Percentiles rank a stretch among this genome's conserved stretches.
phyloP scores from a whole-genome alignment of 2,797 vertebrate genomes.

The Xenopus petersii region DNA sequence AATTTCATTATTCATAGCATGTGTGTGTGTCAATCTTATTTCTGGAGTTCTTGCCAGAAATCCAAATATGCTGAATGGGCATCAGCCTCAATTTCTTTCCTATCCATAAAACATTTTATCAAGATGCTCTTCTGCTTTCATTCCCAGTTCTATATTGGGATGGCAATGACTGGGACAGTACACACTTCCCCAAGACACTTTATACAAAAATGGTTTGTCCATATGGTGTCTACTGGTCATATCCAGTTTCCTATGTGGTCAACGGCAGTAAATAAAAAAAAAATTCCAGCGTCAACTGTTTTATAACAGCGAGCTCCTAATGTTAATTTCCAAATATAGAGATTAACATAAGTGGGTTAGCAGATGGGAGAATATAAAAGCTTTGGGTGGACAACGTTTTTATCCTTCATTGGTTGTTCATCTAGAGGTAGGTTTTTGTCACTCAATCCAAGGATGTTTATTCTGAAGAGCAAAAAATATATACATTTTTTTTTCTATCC shows the following conservation, averaged over 20 bases:
- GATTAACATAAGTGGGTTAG: not conserved
- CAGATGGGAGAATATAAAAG: conserved; percentile 17
- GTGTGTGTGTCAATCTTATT: too few species aligned
- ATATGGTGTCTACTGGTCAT: conserved; percentile 17
- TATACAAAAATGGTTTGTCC: conserved; percentile 27
- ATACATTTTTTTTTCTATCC: too few species aligned
- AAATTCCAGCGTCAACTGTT: conserved; percentile 23
- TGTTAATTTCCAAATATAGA: conserved; percentile 41
- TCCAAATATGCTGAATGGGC: too few species aligned
- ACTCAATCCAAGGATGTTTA: too few species aligned
- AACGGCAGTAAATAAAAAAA: conserved; percentile 13
- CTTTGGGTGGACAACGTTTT: too few species aligned
- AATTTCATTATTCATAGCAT: too few species aligned
- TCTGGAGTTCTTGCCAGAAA: too few species aligned
- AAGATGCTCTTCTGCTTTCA: not conserved
- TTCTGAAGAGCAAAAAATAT: too few species aligned
- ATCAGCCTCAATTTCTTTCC: not conserved
- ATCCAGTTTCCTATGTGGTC: conserved; percentile 31
- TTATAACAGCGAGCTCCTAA: conserved; percentile 18
- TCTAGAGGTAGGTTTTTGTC: conserved; percentile 35
- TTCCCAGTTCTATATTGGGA: conserved; percentile 33
- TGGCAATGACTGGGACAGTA: not conserved
- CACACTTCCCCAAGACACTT: conserved; percentile 12
- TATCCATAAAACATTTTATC: not conserved
- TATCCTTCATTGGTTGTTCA: conserved; percentile 30